Evolutionary conservation across 2,888 invertebrate species (phyloP), one percentile per base, ranked within the genome.

Genomic region (Pseudococcus jackbeardsleyi): DNA sequence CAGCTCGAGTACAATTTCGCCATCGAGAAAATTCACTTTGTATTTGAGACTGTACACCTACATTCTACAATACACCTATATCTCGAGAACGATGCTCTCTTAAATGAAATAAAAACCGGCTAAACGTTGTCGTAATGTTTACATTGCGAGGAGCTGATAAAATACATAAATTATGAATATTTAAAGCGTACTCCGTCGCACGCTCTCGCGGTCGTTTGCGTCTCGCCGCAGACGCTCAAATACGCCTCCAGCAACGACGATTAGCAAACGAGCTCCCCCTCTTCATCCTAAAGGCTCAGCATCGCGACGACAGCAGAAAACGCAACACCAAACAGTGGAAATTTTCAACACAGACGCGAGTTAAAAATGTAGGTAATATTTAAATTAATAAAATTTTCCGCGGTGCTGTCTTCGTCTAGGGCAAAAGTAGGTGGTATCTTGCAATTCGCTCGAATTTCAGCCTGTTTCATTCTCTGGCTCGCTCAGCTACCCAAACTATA

Each of bases 81-180:
- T 17, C 42, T 9, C n/a, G 1, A 8, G 9, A 46, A 46, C 79
- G 46, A 11, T 82, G 42, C 19, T 46, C n/a, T 33, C 19, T 82
- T 33, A 82, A 82, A 82, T 46, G 46, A 82, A 82, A 82, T 82
- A 82, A 82, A 82, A 82, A 82, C 79, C 46, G 46, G 42, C 79
- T 82, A 46, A 82, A 82, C 79, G 79, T 77, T 77, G 77, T 82
- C 79, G 72, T 82, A 46, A 82, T 82, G 79, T 82, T 82, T 82
- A 82, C 79, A 82, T 82, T 46, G 79, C 46, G 79, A 82, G 9
- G 46, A 82, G n/a, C 79, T 82, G 79, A 82, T 82, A 82, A 82
- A 82, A 82, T 82, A 46, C 79, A 82, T 82, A 82, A 82, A 82
- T 82, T 82, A 82, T 82, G 79, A 82, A 82, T 82, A 82, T 82